These are phyloP conservation scores for Mycetomoellerius zeteki DNA, from an alignment of 1,140 invertebrate species.

Conservation along the genomic window DNA sequence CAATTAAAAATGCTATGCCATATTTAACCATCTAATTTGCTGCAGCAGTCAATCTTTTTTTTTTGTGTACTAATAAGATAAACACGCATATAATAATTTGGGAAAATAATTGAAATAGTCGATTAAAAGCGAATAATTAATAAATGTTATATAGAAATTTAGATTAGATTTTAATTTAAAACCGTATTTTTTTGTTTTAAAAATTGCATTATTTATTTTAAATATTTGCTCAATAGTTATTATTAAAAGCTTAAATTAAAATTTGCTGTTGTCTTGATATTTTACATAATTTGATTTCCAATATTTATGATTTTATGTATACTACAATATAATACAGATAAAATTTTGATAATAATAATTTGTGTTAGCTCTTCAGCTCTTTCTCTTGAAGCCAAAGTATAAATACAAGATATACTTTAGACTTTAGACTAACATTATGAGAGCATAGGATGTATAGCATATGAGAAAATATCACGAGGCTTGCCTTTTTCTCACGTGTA, in stretches of 20 bases:
- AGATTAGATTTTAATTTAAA: neutral
- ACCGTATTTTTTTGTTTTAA: neutral
- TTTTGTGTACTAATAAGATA: neutral
- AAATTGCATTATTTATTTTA: neutral
- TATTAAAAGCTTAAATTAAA: neutral
- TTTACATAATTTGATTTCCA: neutral
- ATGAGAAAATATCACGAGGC: constrained; percentile 64
- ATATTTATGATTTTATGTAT: neutral
- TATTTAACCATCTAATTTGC: too few species aligned
- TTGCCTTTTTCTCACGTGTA: constrained; percentile 75
- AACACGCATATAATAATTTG: neutral
- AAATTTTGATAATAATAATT: neutral
- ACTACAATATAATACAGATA: too few species aligned
- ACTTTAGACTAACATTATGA: constrained; percentile 25
- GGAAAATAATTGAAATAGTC: neutral
- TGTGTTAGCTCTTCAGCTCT: neutral
- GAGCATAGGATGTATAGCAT: constrained; percentile 44
- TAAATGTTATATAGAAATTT: neutral
- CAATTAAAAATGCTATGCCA: too few species aligned
- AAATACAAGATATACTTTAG: neutral
- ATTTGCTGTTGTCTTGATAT: neutral
- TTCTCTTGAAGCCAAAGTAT: neutral
- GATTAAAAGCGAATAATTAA: neutral
- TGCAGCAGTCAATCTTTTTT: too few species aligned
- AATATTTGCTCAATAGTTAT: neutral